These are phyloP conservation scores for Clistopyga incitator DNA, from an alignment of 2,888 invertebrate species.

Conservation along the genomic window DNA sequence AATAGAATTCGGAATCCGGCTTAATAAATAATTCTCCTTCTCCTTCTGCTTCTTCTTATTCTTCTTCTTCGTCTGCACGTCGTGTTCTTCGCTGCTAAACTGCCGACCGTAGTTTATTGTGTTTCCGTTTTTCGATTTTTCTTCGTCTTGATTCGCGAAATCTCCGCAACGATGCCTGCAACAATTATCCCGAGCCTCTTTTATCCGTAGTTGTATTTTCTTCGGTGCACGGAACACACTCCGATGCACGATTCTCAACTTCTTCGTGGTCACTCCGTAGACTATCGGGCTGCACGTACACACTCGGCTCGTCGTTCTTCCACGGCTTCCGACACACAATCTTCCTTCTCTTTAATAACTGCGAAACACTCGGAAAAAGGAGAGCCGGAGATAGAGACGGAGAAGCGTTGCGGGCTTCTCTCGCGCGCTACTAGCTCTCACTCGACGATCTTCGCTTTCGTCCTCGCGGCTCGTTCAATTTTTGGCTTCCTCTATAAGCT, in stretches of 20 bases:
- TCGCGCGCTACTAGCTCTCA: conserved; percentile 18
- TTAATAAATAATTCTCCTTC: conserved; percentile 61
- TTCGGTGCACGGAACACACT: not conserved
- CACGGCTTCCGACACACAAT: conserved; percentile 17
- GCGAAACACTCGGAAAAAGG: conserved; percentile 13
- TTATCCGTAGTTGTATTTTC: conserved; percentile 4
- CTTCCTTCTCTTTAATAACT: conserved; percentile 44
- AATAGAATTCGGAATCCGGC: conserved; percentile 66
- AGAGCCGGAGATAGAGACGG: conserved; percentile 6
- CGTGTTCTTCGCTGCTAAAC: conserved; percentile 42
- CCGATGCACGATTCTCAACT: not conserved
- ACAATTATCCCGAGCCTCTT: conserved; percentile 9
- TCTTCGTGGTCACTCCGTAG: conserved; percentile 24
- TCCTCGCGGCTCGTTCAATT: conserved; percentile 7
- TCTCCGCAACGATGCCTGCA: not conserved
- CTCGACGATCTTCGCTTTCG: conserved; percentile 15
- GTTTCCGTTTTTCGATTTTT: conserved; percentile 60
- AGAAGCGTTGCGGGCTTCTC: conserved; percentile 9
- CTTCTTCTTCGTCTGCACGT: conserved; percentile 29
- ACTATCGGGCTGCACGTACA: conserved; percentile 18
- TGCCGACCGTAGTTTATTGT: conserved; percentile 21
- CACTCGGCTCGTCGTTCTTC: conserved; percentile 24
- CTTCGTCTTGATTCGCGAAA: conserved; percentile 42
- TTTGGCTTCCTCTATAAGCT: conserved; percentile 24
- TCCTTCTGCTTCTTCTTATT: conserved; percentile 25